Evolutionary conservation across 2,797 vertebrate genomes (phyloP).

Genomic region (Mus minutoides): DNA sequence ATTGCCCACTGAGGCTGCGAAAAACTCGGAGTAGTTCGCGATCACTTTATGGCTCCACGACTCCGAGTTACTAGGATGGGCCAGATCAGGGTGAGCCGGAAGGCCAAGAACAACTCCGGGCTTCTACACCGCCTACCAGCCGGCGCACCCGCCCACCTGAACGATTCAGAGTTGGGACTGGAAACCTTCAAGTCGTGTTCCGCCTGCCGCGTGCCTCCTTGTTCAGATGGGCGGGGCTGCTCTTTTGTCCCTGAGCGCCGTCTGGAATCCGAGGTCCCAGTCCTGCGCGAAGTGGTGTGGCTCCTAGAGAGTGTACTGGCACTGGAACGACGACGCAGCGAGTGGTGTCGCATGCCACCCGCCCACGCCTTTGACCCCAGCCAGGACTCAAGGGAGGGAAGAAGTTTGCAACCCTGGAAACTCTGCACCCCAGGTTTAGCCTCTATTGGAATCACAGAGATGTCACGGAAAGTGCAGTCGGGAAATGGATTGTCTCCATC

Average conservation of each 20-base stretch:
- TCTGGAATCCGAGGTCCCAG: background rate
- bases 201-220: fast-evolving
- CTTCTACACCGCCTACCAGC: background rate
- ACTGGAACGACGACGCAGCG: fast-evolving
- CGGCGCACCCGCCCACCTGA: background rate
- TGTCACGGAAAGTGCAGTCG: background rate
- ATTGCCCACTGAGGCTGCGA: constrained; percentile 75
- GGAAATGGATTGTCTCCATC: background rate
- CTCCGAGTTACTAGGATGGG: background rate
- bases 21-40: background rate
- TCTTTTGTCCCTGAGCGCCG: fast-evolving
- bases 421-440: background rate
- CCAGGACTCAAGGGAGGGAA: background rate
- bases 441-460: background rate
- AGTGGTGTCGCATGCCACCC: fast-evolving
- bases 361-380: fast-evolving
- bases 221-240: fast-evolving
- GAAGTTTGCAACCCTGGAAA: background rate
- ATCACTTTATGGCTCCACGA: background rate
- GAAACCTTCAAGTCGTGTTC: background rate
- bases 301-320: fast-evolving
- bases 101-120: background rate
- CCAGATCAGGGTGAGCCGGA: background rate
- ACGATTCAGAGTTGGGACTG: fast-evolving
- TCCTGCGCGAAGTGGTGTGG: fast-evolving